Percentiles rank a stretch among this genome's conserved stretches.
phyloP scores from a whole-genome alignment of 2,797 vertebrate species.

The Anguilla obscura region DNA sequence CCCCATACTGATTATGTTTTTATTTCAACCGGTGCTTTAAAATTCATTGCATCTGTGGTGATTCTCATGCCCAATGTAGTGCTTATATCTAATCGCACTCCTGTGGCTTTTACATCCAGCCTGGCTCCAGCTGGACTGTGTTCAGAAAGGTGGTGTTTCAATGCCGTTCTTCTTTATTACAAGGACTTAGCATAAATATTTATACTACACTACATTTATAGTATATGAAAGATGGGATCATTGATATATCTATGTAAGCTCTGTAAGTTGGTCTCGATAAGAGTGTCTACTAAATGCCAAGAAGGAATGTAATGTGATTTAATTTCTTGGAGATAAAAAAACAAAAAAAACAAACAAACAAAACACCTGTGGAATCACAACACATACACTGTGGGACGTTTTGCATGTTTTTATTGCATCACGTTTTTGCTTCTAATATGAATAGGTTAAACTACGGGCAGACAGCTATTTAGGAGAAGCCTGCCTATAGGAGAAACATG shows the following conservation, averaged over 20 bases:
- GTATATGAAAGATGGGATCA: not conserved
- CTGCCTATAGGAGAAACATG: not conserved
- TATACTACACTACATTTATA: not conserved
- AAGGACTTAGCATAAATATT: not conserved
- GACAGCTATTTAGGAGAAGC: not conserved
- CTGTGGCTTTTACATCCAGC: not conserved
- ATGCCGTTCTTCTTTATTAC: not conserved
- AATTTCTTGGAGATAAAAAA: not conserved
- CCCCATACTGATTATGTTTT: constrained; percentile 4
- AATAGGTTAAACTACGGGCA: not conserved
- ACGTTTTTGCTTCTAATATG: not conserved
- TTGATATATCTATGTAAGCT: not conserved
- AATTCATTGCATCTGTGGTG: not conserved
- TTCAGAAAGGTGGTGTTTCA: not conserved
- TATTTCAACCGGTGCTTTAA: not conserved
- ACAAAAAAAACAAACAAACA: not conserved
- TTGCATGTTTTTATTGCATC: not conserved
- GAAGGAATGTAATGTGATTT: not conserved
- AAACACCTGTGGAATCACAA: not conserved
- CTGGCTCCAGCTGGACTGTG: not conserved
- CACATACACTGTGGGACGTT: not conserved
- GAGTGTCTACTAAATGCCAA: not conserved
- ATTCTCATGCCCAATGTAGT: not conserved
- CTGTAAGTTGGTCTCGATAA: not conserved
- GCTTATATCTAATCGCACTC: not conserved